Evolutionary conservation across 2,888 invertebrate genomes (phyloP).

Genomic region (Rapana venosa): DNA sequence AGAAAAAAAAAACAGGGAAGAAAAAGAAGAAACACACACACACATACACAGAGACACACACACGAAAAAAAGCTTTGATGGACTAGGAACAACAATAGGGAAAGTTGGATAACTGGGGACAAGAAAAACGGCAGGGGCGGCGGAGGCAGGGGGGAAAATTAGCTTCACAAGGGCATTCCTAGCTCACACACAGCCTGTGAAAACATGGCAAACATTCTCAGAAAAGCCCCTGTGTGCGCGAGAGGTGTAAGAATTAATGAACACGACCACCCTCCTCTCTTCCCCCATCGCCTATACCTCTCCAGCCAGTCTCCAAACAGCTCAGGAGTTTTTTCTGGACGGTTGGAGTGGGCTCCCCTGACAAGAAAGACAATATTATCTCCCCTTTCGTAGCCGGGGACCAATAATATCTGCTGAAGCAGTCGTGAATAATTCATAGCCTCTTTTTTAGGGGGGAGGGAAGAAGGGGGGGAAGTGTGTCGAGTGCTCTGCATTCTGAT

Average conservation of each 20-base stretch:
- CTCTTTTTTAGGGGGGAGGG: background rate
- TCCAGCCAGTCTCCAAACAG: background rate
- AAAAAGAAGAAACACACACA: background rate
- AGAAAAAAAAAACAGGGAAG: background rate
- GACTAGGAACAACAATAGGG: background rate
- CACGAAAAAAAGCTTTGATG: background rate
- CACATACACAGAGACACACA: background rate
- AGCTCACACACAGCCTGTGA: background rate
- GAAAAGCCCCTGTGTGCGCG: background rate
- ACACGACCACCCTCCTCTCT: slow-evolving; percentile 18
- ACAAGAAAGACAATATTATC: slow-evolving; percentile 26
- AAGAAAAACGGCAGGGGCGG: background rate
- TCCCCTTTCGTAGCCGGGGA: background rate
- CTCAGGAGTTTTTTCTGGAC: background rate
- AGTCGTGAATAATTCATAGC: slow-evolving; percentile 12
- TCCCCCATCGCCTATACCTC: background rate
- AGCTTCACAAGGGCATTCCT: background rate
- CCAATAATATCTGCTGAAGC: slow-evolving; percentile 21
- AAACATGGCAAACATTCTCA: background rate
- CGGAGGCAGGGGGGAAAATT: background rate
- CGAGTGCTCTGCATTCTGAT: slow-evolving; percentile 13
- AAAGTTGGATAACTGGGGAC: background rate
- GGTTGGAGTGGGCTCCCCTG: background rate
- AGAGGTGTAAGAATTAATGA: slow-evolving; percentile 15
- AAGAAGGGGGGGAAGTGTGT: background rate